Base-by-base conservation (phyloP, 2,113 vertebrate genomes). In the Camelus dromedarius region DNA sequence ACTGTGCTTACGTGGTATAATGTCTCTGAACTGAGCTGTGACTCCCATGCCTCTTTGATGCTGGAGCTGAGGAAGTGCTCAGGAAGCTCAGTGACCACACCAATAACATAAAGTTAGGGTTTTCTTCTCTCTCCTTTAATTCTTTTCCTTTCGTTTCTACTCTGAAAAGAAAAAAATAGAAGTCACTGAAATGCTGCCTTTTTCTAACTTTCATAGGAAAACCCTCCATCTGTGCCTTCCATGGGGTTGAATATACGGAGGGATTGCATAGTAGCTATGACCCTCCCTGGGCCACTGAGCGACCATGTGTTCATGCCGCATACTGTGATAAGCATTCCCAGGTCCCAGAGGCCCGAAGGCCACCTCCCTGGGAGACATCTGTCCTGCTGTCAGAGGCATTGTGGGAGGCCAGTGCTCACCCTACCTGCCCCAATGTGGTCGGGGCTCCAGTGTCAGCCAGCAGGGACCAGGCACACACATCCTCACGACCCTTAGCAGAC, bases 391-490 rank as follows among this genome's bases (percentile, higher is more conserved):
- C 30, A 32, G 12, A 38, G 22, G 70, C 69, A n/a, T 11, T 48
- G 9, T 42, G 64, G n/a, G 20, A 12, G 6, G 16, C 52, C 52
- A 11, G 28, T 50, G 16, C 38, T 30, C 16, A 22, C 15, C 6
- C 18, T 0, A 0, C 72, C 32, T 81, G 32, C 16, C 32, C 4
- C 19, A 22, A 11, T 24, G 26, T 35, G 48, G 8, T 12, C 30
- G 50, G 50, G 24, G 42, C 15, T 50, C 46, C 18, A 6, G 13
- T 2, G 32, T 46, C 28, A 92, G 54, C 28, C 38, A 52, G 6
- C 1, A 1, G 0, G 13, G 52, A 3, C 15, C 11, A 16, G 14
- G n/a, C 3, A 24, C 32, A 6, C 3, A 24, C 32, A 6, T 35
- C 52, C 48, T 56, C 24, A 2, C 22, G 50, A 38, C 46, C 77